phyloP scores from a whole-genome alignment of 1,140 invertebrate species.

The Leguminivora glycinivorella region DNA sequence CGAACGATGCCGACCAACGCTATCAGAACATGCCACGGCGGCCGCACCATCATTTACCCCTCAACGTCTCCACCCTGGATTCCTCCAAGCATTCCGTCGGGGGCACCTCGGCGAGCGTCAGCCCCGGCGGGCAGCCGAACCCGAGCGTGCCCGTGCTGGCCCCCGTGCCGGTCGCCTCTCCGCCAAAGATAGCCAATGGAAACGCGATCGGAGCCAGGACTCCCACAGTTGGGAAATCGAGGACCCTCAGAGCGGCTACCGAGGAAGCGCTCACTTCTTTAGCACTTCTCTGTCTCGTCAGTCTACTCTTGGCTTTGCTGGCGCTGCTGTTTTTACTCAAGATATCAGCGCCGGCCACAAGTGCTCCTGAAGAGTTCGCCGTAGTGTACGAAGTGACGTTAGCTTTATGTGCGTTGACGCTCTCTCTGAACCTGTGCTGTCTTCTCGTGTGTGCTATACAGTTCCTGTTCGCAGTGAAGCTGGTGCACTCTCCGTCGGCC shows the following conservation, averaged over 20 bases:
- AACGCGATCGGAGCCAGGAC: conserved; percentile 77
- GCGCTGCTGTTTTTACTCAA: conserved; percentile 92
- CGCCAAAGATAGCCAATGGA: conserved; percentile 67
- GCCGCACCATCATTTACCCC: conserved; percentile 79
- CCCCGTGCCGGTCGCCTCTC: conserved; percentile 55
- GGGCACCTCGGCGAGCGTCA: conserved; percentile 79
- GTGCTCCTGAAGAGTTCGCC: conserved; percentile 88
- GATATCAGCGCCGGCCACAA: conserved; percentile 84
- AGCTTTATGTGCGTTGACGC: conserved; percentile 91
- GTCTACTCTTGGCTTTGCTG: conserved; percentile 88
- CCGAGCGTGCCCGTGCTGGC: conserved; percentile 51
- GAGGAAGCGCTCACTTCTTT: conserved; percentile 92
- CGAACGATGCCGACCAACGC: conserved; percentile 73
- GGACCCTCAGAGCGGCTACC: conserved; percentile 81
- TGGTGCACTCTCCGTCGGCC: conserved; percentile 87
- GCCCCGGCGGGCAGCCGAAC: conserved; percentile 67
- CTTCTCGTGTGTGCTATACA: conserved; percentile 95
- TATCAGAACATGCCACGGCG: conserved; percentile 78
- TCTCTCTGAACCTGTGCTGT: conserved; percentile 93
- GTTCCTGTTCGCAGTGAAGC: conserved; percentile 95
- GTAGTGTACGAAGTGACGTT: conserved; percentile 94
- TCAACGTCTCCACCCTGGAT: conserved; percentile 85
- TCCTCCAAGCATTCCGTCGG: conserved; percentile 87
- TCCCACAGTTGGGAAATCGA: conserved; percentile 57
- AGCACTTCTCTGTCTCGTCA: conserved; percentile 91